Evolutionary conservation across 2,113 vertebrate species (phyloP), one percentile per base, ranked within the genome.

Genomic region (Xiphophorus maculatus): DNA sequence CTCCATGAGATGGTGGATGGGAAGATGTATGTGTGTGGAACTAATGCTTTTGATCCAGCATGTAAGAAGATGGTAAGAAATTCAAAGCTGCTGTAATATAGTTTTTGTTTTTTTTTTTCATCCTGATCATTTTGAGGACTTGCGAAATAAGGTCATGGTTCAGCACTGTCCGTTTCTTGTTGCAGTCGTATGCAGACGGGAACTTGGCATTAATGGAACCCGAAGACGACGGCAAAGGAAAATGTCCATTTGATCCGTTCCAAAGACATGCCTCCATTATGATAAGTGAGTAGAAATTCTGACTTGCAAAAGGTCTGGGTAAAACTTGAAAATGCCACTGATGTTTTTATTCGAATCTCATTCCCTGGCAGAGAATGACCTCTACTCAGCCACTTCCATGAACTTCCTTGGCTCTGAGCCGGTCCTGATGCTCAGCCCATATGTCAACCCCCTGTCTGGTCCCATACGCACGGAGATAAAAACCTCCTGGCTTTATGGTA

Each of bases 401-500:
- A 96, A 96, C 85, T 97, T 97, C 76, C 88, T 94, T 62, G 96
- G 95, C 30, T 94, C 92, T 66, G 93, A 95, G 69, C 91, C 92
- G 0, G 77, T 94, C 77, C 73, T 96, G 75, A 87, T 91, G 66
- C 93, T 93, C 29, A 95, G 88, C 82, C 73, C 81, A 33, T 12
- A 11, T 11, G 35, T 37, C 35, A 12, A 37, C 35, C 35, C 35
- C 35, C 35, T 12, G 10, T 79, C 54, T 5, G 82, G 73, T 29
- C 35, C 70, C 68, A 77, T 96, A 64, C 92, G 93, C 68, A 95
- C 95, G 0, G 95, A 96, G 28, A 92, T 93, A 74, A 93, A 91
- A 87, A 87, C 62, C 27, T 90, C 89, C 8, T 96, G 94, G 95
- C 92, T 96, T 12, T 89, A 93, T 15, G 94, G 95, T 96, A 74